Conservation (phyloP, 1,140 invertebrate species). For the Zaprionus davidi region DNA sequence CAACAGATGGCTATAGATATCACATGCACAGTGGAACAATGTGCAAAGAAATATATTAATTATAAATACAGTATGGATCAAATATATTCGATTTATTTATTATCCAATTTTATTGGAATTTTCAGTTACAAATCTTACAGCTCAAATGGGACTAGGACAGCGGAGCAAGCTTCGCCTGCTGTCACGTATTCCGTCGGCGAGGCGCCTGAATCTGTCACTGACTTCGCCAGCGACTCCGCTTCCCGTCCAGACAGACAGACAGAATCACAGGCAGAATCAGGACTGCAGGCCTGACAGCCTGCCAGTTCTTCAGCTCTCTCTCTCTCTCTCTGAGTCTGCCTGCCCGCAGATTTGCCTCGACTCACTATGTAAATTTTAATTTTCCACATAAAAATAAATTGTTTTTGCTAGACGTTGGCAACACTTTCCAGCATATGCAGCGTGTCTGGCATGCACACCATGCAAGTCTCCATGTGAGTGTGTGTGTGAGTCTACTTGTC, state of each 20-base stretch:
- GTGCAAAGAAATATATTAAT: neutral
- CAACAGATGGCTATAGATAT: neutral
- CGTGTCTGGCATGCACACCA: constrained; percentile 10
- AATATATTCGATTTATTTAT: neutral
- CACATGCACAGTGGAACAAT: neutral
- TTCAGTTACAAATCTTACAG: neutral
- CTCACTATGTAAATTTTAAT: constrained; percentile 73
- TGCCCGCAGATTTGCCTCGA: constrained; percentile 43
- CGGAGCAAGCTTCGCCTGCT: neutral
- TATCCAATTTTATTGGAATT: neutral
- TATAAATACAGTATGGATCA: neutral
- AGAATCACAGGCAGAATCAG: constrained; percentile 24
- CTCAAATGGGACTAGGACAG: neutral
- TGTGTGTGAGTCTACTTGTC: constrained; percentile 43
- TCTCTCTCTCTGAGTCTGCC: neutral
- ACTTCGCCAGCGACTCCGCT: constrained; percentile 42
- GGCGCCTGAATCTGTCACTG: constrained; percentile 23
- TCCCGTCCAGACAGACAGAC: neutral
- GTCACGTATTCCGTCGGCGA: neutral
- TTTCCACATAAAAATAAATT: constrained; percentile 80
- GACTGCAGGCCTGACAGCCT: constrained; percentile 5
- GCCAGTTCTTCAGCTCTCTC: neutral
- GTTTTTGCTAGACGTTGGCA: constrained; percentile 65
- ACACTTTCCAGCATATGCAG: constrained; percentile 72
- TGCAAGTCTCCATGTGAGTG: constrained; percentile 2